Conservation (phyloP, 2,888 invertebrate species). For the Lordiphosa fenestrarum region DNA sequence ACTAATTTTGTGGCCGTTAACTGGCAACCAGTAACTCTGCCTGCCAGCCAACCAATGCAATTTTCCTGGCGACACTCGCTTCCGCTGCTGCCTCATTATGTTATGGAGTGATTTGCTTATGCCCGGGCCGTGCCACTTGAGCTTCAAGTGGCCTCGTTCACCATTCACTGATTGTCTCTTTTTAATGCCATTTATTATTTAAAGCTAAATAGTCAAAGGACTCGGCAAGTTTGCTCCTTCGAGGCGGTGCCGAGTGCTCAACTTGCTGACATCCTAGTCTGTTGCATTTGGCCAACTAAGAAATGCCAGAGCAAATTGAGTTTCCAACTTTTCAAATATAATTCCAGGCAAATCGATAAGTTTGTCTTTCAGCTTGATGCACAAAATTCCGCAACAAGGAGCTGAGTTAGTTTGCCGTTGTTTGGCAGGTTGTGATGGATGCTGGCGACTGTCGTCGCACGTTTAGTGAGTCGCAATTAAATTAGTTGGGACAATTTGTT, state of each 20-base stretch:
- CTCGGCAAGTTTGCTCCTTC: constrained; percentile 37
- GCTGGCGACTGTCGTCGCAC: constrained; percentile 29
- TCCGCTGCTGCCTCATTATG: constrained; percentile 61
- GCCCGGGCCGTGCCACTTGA: constrained; percentile 49
- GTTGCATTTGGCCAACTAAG: constrained; percentile 54
- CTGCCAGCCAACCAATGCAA: constrained; percentile 47
- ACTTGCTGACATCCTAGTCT: constrained; percentile 39
- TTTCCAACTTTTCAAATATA: constrained; percentile 69
- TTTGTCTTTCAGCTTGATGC: constrained; percentile 44
- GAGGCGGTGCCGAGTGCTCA: constrained; percentile 15
- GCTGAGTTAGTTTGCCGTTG: constrained; percentile 56
- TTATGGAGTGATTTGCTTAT: constrained; percentile 58
- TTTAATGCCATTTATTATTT: constrained; percentile 66
- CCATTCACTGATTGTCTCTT: constrained; percentile 20
- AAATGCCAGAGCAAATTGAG: constrained; percentile 66
- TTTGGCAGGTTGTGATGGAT: constrained; percentile 16
- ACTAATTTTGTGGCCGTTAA: constrained; percentile 71
- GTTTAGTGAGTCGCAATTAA: constrained; percentile 58
- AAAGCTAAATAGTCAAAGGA: constrained; percentile 48
- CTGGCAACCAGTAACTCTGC: constrained; percentile 38
- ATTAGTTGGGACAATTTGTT: constrained; percentile 65
- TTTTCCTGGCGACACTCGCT: constrained; percentile 59
- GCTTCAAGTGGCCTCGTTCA: constrained; percentile 31
- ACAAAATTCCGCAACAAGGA: constrained; percentile 46
- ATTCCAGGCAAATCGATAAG: constrained; percentile 71